Conservation (phyloP, 2,888 invertebrate species). For the Zygogramma bicolorata region DNA sequence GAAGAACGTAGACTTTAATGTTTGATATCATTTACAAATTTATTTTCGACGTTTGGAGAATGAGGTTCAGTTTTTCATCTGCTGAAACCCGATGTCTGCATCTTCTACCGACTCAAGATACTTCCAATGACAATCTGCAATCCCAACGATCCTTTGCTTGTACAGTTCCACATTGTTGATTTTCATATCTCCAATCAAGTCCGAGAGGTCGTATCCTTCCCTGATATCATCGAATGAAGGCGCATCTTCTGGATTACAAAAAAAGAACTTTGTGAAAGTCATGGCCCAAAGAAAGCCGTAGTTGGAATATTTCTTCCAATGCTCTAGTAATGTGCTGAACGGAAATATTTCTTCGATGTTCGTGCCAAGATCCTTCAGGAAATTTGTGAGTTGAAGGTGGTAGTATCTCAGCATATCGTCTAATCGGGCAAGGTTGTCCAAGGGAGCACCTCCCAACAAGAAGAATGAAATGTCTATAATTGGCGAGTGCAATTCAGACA, state of each 20-base stretch:
- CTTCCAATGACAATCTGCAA: conserved; percentile 20
- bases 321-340: conserved; percentile 6
- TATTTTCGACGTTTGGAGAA: too few species aligned
- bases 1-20: too few species aligned
- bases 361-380: conserved; percentile 16
- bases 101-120: background rate
- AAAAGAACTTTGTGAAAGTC: conserved; percentile 11
- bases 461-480: conserved; percentile 24
- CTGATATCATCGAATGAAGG: conserved; percentile 9
- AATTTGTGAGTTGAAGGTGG: conserved; percentile 4
- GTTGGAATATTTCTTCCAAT: conserved; percentile 25
- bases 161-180: conserved; percentile 6
- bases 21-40: too few species aligned
- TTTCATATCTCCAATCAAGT: background rate
- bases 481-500: conserved; percentile 22
- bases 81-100: too few species aligned
- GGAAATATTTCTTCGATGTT: conserved; percentile 6
- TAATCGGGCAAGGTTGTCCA: conserved; percentile 1
- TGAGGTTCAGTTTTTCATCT: too few species aligned
- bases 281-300: conserved; percentile 22
- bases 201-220: background rate
- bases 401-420: conserved; percentile 19
- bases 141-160: conserved; percentile 1
- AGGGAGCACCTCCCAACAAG: conserved; percentile 14
- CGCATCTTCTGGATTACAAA: conserved; percentile 5